Evolutionary conservation across 2,113 vertebrate genomes (phyloP).

Genomic region (Eurypyga helias): DNA sequence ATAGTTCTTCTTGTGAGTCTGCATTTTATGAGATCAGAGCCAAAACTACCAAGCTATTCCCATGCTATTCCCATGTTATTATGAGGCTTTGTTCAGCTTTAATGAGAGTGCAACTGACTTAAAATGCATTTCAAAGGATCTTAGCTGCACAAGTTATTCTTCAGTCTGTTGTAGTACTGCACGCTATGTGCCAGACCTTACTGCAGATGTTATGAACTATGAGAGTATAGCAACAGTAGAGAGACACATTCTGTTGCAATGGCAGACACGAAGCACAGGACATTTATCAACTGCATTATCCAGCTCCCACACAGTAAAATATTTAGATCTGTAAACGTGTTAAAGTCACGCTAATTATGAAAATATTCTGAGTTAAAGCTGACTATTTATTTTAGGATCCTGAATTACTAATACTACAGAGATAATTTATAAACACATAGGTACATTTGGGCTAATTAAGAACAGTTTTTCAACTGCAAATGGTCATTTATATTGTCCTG

Average conservation of each 20-base stretch:
- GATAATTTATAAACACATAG: background rate
- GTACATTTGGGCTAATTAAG: background rate
- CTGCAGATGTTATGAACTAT: background rate
- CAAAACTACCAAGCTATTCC: background rate
- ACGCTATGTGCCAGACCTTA: background rate
- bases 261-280: rapidly evolving
- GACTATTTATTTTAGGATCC: background rate
- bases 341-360: background rate
- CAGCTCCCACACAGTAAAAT: background rate
- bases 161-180: background rate
- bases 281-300: background rate
- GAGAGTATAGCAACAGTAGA: background rate
- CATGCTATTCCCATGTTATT: background rate
- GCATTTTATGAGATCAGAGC: background rate
- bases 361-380: background rate
- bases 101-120: background rate
- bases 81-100: background rate
- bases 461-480: background rate
- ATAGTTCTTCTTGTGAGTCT: background rate
- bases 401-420: background rate
- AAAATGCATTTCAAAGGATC: background rate
- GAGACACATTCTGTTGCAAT: background rate
- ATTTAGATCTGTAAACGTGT: background rate
- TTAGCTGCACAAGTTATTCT: background rate
- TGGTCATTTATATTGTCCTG: background rate